Percentiles rank a stretch among this genome's conserved stretches.
phyloP scores from a whole-genome alignment of 2,113 vertebrate species.

The Elephas maximus region DNA sequence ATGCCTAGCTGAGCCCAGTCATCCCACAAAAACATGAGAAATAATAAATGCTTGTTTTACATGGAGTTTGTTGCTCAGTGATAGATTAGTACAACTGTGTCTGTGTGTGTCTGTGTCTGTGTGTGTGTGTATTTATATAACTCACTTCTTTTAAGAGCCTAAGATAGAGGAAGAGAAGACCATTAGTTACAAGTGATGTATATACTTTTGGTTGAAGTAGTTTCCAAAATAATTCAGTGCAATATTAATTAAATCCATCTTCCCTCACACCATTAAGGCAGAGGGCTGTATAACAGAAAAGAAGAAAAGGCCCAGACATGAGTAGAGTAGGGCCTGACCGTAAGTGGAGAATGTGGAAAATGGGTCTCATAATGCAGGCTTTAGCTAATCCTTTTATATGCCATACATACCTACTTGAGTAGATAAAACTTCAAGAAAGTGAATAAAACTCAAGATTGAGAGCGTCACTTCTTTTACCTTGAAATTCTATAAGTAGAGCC shows the following conservation, averaged over 20 bases:
- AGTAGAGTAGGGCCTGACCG: not conserved
- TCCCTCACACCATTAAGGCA: not conserved
- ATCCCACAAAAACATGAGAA: not conserved
- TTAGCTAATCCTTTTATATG: not conserved
- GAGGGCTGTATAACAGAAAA: not conserved
- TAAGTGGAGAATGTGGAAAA: not conserved
- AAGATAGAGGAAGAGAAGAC: slow-evolving; percentile 38
- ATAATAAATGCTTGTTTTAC: not conserved
- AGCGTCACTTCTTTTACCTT: not conserved
- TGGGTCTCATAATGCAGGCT: not conserved
- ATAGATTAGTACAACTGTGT: not conserved
- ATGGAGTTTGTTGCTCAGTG: not conserved
- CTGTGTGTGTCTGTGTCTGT: not conserved
- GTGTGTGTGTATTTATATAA: not conserved
- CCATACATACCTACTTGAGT: not conserved
- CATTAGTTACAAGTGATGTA: not conserved
- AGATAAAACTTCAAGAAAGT: not conserved
- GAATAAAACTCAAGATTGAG: not conserved
- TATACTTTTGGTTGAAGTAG: not conserved
- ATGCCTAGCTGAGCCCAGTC: not conserved
- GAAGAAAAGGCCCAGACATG: not conserved
- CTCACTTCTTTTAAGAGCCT: not conserved
- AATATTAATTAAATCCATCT: not conserved
- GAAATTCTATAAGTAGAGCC: not conserved
- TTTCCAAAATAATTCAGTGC: not conserved